Evolutionary conservation across 2,888 invertebrate genomes (phyloP), one percentile per base, ranked within the genome.

Genomic region (Spialia ferax): DNA sequence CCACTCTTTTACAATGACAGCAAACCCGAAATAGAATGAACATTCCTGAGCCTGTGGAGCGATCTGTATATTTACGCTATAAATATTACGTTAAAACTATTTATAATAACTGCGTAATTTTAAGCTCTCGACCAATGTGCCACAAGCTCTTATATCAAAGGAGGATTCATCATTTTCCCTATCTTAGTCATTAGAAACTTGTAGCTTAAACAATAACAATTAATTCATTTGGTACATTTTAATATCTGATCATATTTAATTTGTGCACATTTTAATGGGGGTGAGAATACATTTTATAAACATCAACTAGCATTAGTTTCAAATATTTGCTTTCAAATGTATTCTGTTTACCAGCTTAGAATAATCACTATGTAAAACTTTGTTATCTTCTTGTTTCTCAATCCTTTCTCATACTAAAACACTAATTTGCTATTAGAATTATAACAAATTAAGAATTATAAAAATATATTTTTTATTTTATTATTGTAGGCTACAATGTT

Each of bases 51-150:
- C 75, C 70, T 66, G 70, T 60, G 71, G 70, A 70, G 72, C 72
- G 73, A 71, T 73, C 69, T 74, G 70, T 73, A 52, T 42, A 73
- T 72, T 72, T 72, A 71, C 69, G 72, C 75, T 77, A 73, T 76
- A 74, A 75, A 75, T 73, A 75, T 74, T 75, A 63, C 68, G 71
- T 71, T 71, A 70, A 73, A 74, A 74, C 76, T 77, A 76, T 75
- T 75, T 74, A 71, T 75, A 72, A 77, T 75, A 74, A 73, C 73
- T 74, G 73, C 77, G 77, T 76, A 74, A 76, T 74, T 71, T 70
- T 72, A 74, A 52, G 45, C 20, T 57, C 2, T 13, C 29, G 18
- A 22, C 45, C 10, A 11, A 45, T 26, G 45, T 42, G 20, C 54
- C 38, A 54, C 45, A n/a, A 45, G 20, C 20, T 61, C 29, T 54